Percentiles rank a stretch among this genome's conserved stretches.
These are phyloP conservation scores for Lasioglossum albipes DNA, from an alignment of 1,140 invertebrate genomes.

Conservation along the genomic window DNA sequence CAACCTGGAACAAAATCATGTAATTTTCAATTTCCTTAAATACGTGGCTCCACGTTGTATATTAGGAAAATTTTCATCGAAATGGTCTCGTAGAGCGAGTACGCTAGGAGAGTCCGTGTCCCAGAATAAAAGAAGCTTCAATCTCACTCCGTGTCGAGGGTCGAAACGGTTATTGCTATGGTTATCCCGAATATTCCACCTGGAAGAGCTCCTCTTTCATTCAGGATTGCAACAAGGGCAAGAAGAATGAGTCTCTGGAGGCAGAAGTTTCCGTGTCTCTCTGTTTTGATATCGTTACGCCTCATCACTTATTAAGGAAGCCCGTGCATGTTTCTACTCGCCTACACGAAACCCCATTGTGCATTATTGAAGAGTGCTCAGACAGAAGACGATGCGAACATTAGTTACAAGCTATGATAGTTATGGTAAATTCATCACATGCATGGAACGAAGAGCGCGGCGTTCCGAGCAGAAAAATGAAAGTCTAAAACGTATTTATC, in stretches of 20 bases:
- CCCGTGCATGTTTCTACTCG: neutral
- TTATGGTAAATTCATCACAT: too few species aligned
- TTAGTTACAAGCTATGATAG: constrained; percentile 10
- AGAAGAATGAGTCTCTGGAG: constrained; percentile 45
- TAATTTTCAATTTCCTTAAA: too few species aligned
- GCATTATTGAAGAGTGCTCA: constrained; percentile 8
- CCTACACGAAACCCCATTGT: neutral
- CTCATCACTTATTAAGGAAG: constrained; percentile 46
- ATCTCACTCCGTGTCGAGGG: constrained; percentile 56
- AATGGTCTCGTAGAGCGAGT: neutral
- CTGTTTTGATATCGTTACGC: constrained; percentile 41
- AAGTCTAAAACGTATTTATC: too few species aligned
- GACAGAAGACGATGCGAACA: neutral
- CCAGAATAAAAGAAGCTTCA: constrained; percentile 52
- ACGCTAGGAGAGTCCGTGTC: constrained; percentile 10
- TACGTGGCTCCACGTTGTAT: too few species aligned
- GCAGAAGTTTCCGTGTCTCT: constrained; percentile 30
- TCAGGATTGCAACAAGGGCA: constrained; percentile 38
- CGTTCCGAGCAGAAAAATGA: too few species aligned
- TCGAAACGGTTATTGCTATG: constrained; percentile 59
- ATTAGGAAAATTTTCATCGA: constrained; percentile 53
- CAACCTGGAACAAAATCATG: too few species aligned
- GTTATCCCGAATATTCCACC: constrained; percentile 57
- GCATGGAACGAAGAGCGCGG: too few species aligned
- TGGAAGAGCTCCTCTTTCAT: constrained; percentile 44